Evolutionary conservation across 2,113 vertebrate genomes (phyloP).

Genomic region (Pterophyllum scalare): DNA sequence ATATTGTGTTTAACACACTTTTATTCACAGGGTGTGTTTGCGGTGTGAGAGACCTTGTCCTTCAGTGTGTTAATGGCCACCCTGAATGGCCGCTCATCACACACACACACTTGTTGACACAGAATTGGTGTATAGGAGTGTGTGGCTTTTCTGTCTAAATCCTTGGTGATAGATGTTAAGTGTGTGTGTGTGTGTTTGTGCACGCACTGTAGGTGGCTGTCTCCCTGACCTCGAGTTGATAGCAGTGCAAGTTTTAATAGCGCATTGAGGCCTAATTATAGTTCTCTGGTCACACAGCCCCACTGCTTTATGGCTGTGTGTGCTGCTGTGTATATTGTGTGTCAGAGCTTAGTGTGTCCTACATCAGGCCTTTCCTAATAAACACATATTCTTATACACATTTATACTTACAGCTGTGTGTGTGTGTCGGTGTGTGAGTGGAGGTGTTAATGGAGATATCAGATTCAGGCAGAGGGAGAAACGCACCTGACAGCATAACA

Average conservation of each 20-base stretch:
- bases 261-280: conserved; percentile 81
- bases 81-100: conserved; percentile 39
- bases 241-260: conserved; percentile 77
- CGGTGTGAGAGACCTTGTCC: conserved; percentile 29
- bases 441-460: conserved; percentile 78
- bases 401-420: conserved; percentile 29
- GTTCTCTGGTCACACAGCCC: conserved; percentile 64
- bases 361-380: conserved; percentile 62
- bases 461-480: conserved; percentile 68
- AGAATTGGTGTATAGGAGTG: conserved; percentile 44
- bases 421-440: conserved; percentile 22
- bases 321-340: conserved; percentile 53
- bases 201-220: conserved; percentile 70
- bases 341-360: conserved; percentile 64
- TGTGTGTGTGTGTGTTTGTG: conserved; percentile 34
- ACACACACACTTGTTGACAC: conserved; percentile 40
- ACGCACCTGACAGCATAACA: conserved; percentile 37
- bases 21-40: conserved; percentile 7
- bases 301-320: conserved; percentile 63
- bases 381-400: conserved; percentile 43
- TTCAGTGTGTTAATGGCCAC: conserved; percentile 48
- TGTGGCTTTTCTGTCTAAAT: conserved; percentile 49
- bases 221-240: conserved; percentile 77
- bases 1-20: conserved; percentile 9
- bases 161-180: conserved; percentile 44